Percentiles rank a stretch among this genome's conserved stretches.
These are phyloP conservation scores for Philonicus albiceps DNA, from an alignment of 2,888 invertebrate species.

Conservation along the genomic window DNA sequence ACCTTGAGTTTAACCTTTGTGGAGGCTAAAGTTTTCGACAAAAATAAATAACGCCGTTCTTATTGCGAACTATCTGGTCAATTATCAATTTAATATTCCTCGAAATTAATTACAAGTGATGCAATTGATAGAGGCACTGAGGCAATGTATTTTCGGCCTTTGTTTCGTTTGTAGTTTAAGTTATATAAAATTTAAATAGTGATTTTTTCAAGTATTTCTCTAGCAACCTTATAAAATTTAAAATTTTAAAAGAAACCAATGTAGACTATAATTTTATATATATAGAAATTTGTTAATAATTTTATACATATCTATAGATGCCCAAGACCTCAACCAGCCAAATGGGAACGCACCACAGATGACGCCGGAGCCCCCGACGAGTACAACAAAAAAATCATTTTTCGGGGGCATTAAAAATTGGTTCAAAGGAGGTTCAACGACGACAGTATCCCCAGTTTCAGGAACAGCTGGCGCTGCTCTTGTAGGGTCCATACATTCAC, in stretches of 20 bases:
- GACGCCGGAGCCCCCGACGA: conserved; percentile 53
- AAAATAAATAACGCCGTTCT: not conserved
- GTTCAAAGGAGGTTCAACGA: conserved; percentile 53
- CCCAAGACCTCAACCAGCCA: not conserved
- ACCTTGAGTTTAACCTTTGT: not conserved
- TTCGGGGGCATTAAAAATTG: conserved; percentile 58
- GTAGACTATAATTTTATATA: not conserved
- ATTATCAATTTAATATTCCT: not conserved
- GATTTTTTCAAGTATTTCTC: too few species aligned
- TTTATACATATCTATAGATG: not conserved
- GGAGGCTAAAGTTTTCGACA: not conserved
- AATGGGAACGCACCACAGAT: not conserved
- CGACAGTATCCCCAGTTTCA: conserved; percentile 51
- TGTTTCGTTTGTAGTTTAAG: too few species aligned
- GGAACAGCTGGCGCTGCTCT: not conserved
- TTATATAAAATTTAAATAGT: too few species aligned
- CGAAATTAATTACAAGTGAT: not conserved
- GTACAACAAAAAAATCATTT: conserved; percentile 57
- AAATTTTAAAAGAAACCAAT: too few species aligned
- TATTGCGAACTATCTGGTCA: not conserved
- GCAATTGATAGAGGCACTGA: not conserved
- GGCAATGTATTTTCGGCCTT: too few species aligned
- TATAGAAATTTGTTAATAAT: not conserved
- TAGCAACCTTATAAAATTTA: too few species aligned
- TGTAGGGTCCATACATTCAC: not conserved